Evolutionary conservation across 92 coral and sea anemone species (phyloP).

Genomic region (Micromussa lordhowensis): DNA sequence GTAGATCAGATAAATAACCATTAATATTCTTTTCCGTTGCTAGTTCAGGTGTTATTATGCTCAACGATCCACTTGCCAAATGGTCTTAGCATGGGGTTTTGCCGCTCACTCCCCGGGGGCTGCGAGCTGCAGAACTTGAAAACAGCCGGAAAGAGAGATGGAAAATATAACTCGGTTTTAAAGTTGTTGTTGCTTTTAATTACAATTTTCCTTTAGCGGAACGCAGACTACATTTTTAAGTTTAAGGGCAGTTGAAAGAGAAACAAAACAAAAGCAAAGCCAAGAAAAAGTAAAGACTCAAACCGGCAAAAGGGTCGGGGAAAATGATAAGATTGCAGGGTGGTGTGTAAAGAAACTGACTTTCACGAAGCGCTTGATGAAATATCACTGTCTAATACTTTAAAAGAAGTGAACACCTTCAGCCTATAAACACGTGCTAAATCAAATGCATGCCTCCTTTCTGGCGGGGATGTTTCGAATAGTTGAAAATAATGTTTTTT

Average conservation of each 20-base stretch:
- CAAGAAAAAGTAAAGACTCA: neutral
- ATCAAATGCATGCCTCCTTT: neutral
- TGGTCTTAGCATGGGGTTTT: neutral
- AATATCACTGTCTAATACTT: neutral
- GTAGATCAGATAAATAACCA: neutral
- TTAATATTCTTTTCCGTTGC: neutral
- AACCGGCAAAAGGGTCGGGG: neutral
- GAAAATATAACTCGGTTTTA: neutral
- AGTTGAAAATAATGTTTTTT: too few relatives aligned
- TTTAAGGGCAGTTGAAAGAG: neutral
- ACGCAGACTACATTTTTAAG: neutral
- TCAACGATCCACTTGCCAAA: neutral
- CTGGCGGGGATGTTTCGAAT: too few relatives aligned
- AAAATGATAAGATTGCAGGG: neutral
- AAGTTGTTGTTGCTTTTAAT: neutral
- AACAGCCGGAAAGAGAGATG: neutral
- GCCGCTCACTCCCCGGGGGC: neutral
- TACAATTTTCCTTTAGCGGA: neutral
- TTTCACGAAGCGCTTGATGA: neutral
- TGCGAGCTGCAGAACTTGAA: neutral
- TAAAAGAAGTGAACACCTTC: neutral
- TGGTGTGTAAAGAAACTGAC: neutral
- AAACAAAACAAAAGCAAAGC: neutral
- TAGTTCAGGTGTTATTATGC: neutral
- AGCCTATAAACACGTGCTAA: neutral